Base-by-base conservation (phyloP, 2,113 vertebrate species). In the Heterotis niloticus region DNA sequence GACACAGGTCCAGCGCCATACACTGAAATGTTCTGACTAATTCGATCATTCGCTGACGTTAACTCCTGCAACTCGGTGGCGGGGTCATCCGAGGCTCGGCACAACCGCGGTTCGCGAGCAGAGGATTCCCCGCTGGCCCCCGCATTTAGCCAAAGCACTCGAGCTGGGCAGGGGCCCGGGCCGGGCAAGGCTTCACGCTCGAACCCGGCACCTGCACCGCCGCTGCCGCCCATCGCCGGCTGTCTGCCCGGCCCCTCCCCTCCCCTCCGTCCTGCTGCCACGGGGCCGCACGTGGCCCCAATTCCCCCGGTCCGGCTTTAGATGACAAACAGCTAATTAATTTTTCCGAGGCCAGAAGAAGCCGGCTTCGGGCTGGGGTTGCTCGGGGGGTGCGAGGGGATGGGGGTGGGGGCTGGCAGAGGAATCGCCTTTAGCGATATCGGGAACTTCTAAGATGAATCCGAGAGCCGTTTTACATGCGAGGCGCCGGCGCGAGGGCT, bases 301-400 rank as follows among this genome's bases (percentile, higher is more conserved):
- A 86, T 87, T 88, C 90, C 88, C 89, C 82, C 65, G 87, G 87
- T 88, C 87, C 82, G 86, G 88, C 85, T 85, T 64, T 78, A 88
- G 90, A 91, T 91, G 88, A 86, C 87, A 89, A 94, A 89, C 89
- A 91, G 85, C 91, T 93, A 93, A 93, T 93, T 92, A 89, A 90
- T 91, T 90, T 90, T 88, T 84, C 78, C 78, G 85, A 87, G 71
- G 80, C 88, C 82, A 83, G 81, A 70, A 86, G 83, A 91, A 90
- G 88, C 84, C 18, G 76, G 86, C 87, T 91, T 90, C 87, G 89
- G 90, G 90, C 87, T 91, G 87, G 87, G 90, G 87, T 75, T 44
- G 34, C 34, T 44, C 34, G 13, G 54, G 72, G 14, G 5, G 18
- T 23, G 18, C 10, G 28, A 28, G 10, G 57, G 57, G 26, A 44